Conservation (phyloP, 1,140 invertebrate genomes). For the Cyclargus thomasi region DNA sequence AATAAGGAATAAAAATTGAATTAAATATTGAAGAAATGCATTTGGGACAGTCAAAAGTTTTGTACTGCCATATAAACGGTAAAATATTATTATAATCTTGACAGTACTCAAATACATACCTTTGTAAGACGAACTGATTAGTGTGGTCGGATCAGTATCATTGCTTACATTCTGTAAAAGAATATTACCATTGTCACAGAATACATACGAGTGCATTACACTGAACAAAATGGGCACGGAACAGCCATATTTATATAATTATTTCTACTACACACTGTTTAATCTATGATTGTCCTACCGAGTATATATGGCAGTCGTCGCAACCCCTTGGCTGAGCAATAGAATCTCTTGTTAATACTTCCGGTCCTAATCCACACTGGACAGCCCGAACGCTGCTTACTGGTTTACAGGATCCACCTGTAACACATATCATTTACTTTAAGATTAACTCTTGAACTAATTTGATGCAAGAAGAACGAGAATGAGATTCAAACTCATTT, state of each 20-base stretch:
- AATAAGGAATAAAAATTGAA: background rate
- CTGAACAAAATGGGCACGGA: too few species aligned
- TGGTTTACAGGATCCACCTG: background rate
- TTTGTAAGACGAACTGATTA: background rate
- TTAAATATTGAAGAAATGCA: too few species aligned
- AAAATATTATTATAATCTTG: background rate
- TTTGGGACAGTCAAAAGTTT: background rate
- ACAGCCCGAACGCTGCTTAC: slow-evolving; percentile 51
- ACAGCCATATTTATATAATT: too few species aligned
- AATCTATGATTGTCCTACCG: background rate
- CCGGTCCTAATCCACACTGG: slow-evolving; percentile 51
- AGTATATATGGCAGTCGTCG: background rate
- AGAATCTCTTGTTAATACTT: slow-evolving; percentile 26
- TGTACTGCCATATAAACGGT: background rate
- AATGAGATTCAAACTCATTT: too few species aligned
- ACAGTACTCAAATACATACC: background rate
- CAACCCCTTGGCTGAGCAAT: background rate
- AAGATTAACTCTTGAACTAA: too few species aligned
- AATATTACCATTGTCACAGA: too few species aligned
- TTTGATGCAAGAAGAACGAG: too few species aligned
- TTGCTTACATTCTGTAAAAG: background rate
- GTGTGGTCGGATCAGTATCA: background rate
- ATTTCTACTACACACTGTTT: background rate
- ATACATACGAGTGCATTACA: too few species aligned
- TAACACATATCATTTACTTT: background rate